Base-by-base conservation (phyloP, 1,140 invertebrate species). In the Pachypsylla venusta region DNA sequence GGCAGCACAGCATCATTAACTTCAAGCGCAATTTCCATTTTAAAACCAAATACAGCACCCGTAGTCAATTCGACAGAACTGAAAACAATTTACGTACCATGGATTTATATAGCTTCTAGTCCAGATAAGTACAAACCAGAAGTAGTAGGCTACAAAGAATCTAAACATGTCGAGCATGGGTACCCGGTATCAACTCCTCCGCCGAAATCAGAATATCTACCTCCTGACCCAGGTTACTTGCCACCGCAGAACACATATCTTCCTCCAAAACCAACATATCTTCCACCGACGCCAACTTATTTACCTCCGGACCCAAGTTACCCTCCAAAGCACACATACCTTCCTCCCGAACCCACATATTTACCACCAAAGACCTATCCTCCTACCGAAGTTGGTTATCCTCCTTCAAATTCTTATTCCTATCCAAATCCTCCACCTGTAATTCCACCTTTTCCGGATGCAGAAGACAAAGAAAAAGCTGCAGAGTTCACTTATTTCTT, bases 401-500 rank as follows among this genome's bases (percentile, higher is more conserved):
- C n/a, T n/a, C 55, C 55, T 28, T 26, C 25, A 3, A 22, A 22
- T 3, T 16, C 25, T 19, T 30, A 26, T 20, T n/a, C 55, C 2
- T 30, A 19, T 14, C 42, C 42, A n/a, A 35, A 10, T 35, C 30
- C 30, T 35, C 30, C 30, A 10, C 54, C 22, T 7, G 2, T 14
- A 12, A n/a, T n/a, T n/a, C 55, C 55, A 28, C 25, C 55, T 12
- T 20, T 12, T 19, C 2, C 20, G 3, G 40, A 59, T 10, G n/a
- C 35, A 24, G 28, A 48, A 40, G 40, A 61, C 48, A 54, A 60
- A 56, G 39, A 59, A 30, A 24, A 57, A 55, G 40, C 13, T 26
- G 61, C 39, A 19, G 54, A 40, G 22, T 88, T 85, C 73, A 85
- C 83, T 67, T 88, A 88, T 69, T 88, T 87, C 67, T 87, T 83